Evolutionary conservation across 2,113 vertebrate species (phyloP).

Genomic region (Erythrocebus patas): DNA sequence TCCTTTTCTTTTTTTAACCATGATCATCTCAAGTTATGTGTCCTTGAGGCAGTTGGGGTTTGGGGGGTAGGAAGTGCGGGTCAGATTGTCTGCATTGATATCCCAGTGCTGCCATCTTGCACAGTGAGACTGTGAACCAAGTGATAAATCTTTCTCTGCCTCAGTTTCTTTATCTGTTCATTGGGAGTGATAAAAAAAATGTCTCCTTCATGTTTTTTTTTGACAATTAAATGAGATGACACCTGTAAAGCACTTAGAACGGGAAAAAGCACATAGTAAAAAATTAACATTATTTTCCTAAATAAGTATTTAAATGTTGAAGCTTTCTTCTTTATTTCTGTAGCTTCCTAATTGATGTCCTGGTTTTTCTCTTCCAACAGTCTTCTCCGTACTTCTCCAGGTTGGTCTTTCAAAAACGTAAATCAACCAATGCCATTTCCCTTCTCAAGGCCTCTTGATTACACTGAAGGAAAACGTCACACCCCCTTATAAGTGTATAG

Average conservation of each 20-base stretch:
- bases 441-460: no score
- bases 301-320: not conserved
- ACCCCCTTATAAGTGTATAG: no score
- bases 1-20: not conserved
- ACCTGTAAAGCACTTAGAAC: not conserved
- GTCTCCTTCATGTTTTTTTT: not conserved
- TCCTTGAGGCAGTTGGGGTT: no score
- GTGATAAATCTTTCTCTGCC: not conserved
- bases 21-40: not conserved
- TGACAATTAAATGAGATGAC: not conserved
- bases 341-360: no score
- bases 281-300: not conserved
- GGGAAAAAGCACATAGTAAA: not conserved
- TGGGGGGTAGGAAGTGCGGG: not conserved
- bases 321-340: not conserved
- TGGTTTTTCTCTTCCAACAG: no score
- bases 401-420: no score
- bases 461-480: no score
- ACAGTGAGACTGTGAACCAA: not conserved
- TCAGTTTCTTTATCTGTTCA: not conserved
- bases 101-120: not conserved
- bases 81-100: fast-evolving
- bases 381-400: no score
- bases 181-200: not conserved
- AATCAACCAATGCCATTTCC: no score